phyloP scores from a whole-genome alignment of 2,888 invertebrate species.

The Oxyteleia sp. region DNA sequence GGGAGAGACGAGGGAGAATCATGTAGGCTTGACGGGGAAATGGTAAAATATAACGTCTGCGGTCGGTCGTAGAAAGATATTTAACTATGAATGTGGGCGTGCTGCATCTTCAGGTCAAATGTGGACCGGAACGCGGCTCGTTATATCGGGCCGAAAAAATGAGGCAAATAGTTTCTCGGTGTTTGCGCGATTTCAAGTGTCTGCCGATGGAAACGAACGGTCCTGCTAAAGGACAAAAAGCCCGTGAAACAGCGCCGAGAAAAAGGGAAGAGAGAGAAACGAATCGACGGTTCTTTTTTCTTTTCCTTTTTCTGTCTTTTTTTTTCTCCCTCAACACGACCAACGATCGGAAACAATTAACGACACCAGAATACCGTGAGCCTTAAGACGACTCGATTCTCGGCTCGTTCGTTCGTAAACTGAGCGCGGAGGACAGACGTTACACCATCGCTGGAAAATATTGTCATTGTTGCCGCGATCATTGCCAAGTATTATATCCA shows the following conservation, averaged over 20 bases:
- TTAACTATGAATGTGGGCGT: no score
- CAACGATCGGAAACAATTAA: slow-evolving; percentile 74
- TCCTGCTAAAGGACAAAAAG: slow-evolving; percentile 62
- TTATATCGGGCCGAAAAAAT: no score
- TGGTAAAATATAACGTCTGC: no score
- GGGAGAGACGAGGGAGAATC: no score
- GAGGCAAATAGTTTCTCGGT: no score
- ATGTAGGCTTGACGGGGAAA: no score
- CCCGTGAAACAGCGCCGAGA: slow-evolving; percentile 51
- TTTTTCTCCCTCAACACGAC: no score
- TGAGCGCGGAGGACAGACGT: slow-evolving; percentile 42
- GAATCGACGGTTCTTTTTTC: slow-evolving; percentile 50
- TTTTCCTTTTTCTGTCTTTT: no score
- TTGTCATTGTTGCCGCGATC: slow-evolving; percentile 56
- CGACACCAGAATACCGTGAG: slow-evolving; percentile 61
- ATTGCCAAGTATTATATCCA: slow-evolving; percentile 51
- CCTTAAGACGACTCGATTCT: slow-evolving; percentile 51
- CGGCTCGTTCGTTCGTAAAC: slow-evolving; percentile 63
- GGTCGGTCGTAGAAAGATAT: no score
- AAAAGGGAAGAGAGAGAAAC: slow-evolving; percentile 33
- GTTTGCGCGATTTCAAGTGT: slow-evolving; percentile 64
- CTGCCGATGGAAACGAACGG: slow-evolving; percentile 66
- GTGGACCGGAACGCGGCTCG: no score
- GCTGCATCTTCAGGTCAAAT: no score
- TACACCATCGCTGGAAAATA: slow-evolving; percentile 57